Evolutionary conservation across 2,888 invertebrate species (phyloP), one percentile per base, ranked within the genome.

Genomic region (Chelonus formosanus): DNA sequence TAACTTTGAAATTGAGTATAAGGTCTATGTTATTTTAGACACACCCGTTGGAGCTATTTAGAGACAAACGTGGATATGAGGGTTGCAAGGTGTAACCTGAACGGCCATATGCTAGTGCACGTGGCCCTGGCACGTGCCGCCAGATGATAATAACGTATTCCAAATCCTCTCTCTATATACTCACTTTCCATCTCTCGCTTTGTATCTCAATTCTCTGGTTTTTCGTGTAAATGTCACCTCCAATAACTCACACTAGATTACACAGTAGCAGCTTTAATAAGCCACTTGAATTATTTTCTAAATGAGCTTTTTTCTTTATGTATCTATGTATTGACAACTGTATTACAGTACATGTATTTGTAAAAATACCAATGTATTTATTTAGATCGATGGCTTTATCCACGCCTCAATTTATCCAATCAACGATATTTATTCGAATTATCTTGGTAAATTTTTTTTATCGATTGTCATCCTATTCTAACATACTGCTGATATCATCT

Each of bases 111-210:
- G 48, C 48, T 10, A n/a, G 58, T 72, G 76, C 81, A 81, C 81
- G 80, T 81, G 81, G 80, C 78, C 72, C 75, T 62, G 77, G 80
- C 81, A 81, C 81, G 80, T 80, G 81, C 77, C 75, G 75, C 75
- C 77, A 75, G 76, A 79, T 78, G 80, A 81, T 80, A 80, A 80
- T 78, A 78, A 78, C 75, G 70, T 74, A 75, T 77, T 76, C 72
- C 69, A 67, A 69, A 67, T 67, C 63, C 67, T 40, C 40, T 40
- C 40, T 40, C 40, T 40, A 5, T 6, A 40, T 5, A 40, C 40
- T 40, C 40, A 40, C 45, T 55, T 58, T 62, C 61, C 52, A 44
- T 63, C 63, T 60, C 40, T 62, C 52, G 6, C 47, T 8, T 31
- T 52, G 52, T 32, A 52, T 48, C 31, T 48, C 40, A 40, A 40